phyloP scores from a whole-genome alignment of 2,888 invertebrate genomes.

The Eupelmus urozonus region DNA sequence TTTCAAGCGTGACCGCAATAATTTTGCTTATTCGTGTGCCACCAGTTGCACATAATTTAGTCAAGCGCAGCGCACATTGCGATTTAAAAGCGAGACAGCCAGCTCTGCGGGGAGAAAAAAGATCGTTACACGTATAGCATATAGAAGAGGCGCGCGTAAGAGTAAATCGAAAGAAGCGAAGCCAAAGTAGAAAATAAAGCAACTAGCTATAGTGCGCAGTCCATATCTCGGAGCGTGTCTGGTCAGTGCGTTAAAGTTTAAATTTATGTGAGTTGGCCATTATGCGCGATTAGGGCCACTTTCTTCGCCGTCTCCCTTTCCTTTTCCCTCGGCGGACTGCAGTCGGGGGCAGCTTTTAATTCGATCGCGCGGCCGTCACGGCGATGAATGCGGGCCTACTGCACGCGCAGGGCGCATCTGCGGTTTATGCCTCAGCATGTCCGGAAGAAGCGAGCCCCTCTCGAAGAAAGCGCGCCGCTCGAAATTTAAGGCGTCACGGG shows the following conservation, averaged over 20 bases:
- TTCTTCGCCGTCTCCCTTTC: background rate
- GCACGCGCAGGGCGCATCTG: background rate
- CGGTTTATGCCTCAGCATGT: conserved; percentile 25
- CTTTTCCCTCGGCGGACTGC: background rate
- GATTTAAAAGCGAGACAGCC: background rate
- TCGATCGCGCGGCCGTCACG: conserved; percentile 64
- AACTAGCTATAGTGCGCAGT: too few species aligned
- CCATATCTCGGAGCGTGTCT: too few species aligned
- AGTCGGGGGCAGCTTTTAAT: too few species aligned
- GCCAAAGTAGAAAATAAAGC: too few species aligned
- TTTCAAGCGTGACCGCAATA: background rate
- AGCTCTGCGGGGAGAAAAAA: conserved; percentile 1
- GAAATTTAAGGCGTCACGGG: conserved; percentile 68
- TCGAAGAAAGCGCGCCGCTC: background rate
- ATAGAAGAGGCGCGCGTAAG: too few species aligned
- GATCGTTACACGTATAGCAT: conserved; percentile 3
- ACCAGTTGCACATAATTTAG: background rate
- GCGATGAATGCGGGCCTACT: conserved; percentile 59
- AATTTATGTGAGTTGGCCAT: conserved; percentile 15
- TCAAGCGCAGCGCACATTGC: background rate
- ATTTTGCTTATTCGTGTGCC: background rate
- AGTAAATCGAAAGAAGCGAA: too few species aligned
- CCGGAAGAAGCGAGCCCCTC: conserved; percentile 46
- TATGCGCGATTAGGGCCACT: background rate
- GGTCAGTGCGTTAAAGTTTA: too few species aligned